These are phyloP conservation scores for Onychomys torridus DNA, from an alignment of 2,797 vertebrate species.

Conservation along the genomic window DNA sequence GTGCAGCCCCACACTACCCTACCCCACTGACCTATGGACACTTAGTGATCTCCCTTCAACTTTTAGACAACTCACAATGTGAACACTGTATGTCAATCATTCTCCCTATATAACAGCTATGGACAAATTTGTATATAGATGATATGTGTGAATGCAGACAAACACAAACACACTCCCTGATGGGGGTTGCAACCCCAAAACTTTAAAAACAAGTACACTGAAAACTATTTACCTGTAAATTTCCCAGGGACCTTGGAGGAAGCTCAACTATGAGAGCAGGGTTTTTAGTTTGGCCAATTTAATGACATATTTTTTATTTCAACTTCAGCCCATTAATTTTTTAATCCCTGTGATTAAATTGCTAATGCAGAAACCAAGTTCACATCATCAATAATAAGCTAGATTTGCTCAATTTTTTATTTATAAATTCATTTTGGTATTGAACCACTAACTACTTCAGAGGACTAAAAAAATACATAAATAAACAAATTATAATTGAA, in stretches of 20 bases:
- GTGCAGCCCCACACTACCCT: rapidly evolving
- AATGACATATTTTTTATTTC: not conserved
- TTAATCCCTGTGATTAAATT: constrained; percentile 6
- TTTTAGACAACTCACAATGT: not conserved
- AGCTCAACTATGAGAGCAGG: not conserved
- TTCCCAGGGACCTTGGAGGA: not conserved
- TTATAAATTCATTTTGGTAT: not conserved
- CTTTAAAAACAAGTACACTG: not conserved
- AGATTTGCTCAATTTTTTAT: not conserved
- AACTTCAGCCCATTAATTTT: not conserved
- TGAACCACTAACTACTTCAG: not conserved
- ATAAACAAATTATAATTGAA: not conserved
- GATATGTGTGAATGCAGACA: not conserved
- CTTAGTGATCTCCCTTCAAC: not conserved
- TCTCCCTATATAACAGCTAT: not conserved
- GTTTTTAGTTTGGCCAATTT: not conserved
- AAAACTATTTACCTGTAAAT: not conserved
- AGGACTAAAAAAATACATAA: not conserved
- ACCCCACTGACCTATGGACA: not conserved
- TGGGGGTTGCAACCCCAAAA: not conserved
- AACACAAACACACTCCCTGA: not conserved
- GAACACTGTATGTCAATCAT: not conserved
- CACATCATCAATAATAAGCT: not conserved
- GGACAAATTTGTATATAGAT: too few species aligned
- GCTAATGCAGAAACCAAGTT: not conserved